These are phyloP conservation scores for Catalaphyllia jardinei DNA, from an alignment of 64 coral and sea anemone species.

Conservation along the genomic window DNA sequence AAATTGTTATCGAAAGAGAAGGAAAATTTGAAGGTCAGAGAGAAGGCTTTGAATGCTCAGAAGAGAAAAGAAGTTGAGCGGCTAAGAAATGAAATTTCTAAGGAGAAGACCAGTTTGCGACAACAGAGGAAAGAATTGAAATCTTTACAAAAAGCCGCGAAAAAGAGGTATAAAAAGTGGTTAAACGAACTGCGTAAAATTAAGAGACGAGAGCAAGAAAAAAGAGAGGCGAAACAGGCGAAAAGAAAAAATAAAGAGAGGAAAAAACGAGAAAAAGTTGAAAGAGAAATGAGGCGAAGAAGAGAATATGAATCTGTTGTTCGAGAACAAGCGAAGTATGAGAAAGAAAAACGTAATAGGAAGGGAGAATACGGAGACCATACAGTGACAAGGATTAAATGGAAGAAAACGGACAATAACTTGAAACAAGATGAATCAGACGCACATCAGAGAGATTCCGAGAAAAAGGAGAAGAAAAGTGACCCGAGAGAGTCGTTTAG, in stretches of 20 bases:
- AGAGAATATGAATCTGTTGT: conserved; percentile 36
- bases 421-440: neutral
- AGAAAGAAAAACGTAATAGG: conserved; percentile 31
- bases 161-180: conserved; percentile 42
- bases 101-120: conserved; percentile 50
- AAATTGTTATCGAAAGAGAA: conserved; percentile 17
- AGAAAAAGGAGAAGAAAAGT: neutral
- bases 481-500: neutral
- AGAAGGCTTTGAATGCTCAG: conserved; percentile 7
- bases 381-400: neutral
- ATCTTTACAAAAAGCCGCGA: conserved; percentile 18
- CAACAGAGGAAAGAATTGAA: conserved; percentile 44
- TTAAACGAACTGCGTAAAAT: conserved; percentile 25
- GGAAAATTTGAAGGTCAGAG: neutral
- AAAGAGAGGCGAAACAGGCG: neutral
- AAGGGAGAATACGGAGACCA: conserved; percentile 12
- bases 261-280: neutral
- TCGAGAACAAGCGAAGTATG: conserved; percentile 40
- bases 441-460: neutral
- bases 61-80: conserved; percentile 14
- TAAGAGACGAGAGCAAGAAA: conserved; percentile 3
- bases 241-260: neutral
- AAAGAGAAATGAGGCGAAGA: neutral
- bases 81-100: conserved; percentile 11
- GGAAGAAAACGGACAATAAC: neutral